A percentile compares a stretch with the other conserved stretches of the same genome.
phyloP scores from a whole-genome alignment of 2,888 invertebrate genomes.

The Polylopha cassiicola region DNA sequence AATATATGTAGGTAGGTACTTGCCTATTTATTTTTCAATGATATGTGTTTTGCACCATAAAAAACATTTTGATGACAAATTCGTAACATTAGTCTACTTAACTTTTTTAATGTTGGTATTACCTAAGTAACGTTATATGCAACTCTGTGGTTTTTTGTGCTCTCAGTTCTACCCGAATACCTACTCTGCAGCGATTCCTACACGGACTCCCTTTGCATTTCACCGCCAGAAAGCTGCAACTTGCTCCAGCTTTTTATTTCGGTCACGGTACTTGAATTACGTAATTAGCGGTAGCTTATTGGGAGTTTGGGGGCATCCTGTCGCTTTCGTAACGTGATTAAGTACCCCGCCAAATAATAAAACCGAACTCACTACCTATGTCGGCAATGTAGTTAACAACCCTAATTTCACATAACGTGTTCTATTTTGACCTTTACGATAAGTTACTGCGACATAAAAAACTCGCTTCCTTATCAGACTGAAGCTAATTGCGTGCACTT shows the following conservation, averaged over 20 bases:
- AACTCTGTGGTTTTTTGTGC: too few relatives aligned
- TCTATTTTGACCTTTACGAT: slow-evolving; percentile 19
- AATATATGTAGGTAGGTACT: too few relatives aligned
- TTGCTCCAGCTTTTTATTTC: slow-evolving; percentile 60
- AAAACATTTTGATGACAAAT: too few relatives aligned
- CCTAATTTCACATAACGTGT: slow-evolving; percentile 13
- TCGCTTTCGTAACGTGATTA: slow-evolving; percentile 51
- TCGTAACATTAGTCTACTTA: too few relatives aligned
- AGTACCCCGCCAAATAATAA: slow-evolving; percentile 43
- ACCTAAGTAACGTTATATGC: too few relatives aligned
- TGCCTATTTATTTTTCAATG: too few relatives aligned
- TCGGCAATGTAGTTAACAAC: slow-evolving; percentile 11
- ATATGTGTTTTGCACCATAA: too few relatives aligned
- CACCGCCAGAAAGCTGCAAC: slow-evolving; percentile 53
- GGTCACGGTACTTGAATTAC: slow-evolving; percentile 70
- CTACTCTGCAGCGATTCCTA: slow-evolving; percentile 27
- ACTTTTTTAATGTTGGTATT: too few relatives aligned
- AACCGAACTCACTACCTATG: slow-evolving; percentile 18
- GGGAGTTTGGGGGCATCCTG: slow-evolving; percentile 51
- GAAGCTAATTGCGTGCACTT: slow-evolving; percentile 41
- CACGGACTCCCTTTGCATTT: slow-evolving; percentile 47
- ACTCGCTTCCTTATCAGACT: slow-evolving; percentile 22
- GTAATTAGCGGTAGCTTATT: slow-evolving; percentile 69
- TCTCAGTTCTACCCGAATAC: slow-evolving; percentile 21
- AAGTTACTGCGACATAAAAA: slow-evolving; percentile 17